Evolutionary conservation across 2,113 vertebrate species (phyloP), one percentile per base, ranked within the genome.

Genomic region (Zosterops pallidus): DNA sequence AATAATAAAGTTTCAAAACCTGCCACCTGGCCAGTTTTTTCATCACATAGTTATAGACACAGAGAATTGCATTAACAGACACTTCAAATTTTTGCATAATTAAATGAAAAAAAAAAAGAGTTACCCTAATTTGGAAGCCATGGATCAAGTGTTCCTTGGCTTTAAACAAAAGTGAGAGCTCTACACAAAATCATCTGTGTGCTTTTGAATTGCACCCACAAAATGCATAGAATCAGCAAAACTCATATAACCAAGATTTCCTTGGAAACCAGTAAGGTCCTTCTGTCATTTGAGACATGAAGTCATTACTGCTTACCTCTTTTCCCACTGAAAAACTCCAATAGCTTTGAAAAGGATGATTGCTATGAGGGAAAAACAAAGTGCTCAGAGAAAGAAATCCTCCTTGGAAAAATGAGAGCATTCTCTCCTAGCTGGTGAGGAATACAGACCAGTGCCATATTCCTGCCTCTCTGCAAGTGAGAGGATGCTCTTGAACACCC

Each of bases 81-180:
- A 53, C 33, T 69, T 79, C 6, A 62, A 22, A 44, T 47, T n/a
- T 69, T 11, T 55, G 35, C 4, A 2, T 11, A 76, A 87, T 28
- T 28, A 47, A 82, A 68, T 37, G 5, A 35, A 83, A 81, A 75
- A 75, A 52, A 63, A 56, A 62, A 60, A 12, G 0, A 10, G 39
- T 12, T 12, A 11, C 10, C 21, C 4, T 68, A 29, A 82, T 85
- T 95, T 88, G 86, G 91, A 96, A 89, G 49, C 46, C 59, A 41
- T 80, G 78, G 90, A 64, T 92, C 62, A 89, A 95, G 86, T 33
- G 56, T 94, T 89, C 79, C 71, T 93, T 83, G 69, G 64, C 92
- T 95, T 96, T 92, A 96, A 90, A 97, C 72, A 88, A 86, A 96
- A 84, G n/a, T 69, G 72, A 95, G 80, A 96, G 50, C 39, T 93